Evolutionary conservation across 1,140 invertebrate genomes (phyloP).

Genomic region (Trinorchestia longiramus): DNA sequence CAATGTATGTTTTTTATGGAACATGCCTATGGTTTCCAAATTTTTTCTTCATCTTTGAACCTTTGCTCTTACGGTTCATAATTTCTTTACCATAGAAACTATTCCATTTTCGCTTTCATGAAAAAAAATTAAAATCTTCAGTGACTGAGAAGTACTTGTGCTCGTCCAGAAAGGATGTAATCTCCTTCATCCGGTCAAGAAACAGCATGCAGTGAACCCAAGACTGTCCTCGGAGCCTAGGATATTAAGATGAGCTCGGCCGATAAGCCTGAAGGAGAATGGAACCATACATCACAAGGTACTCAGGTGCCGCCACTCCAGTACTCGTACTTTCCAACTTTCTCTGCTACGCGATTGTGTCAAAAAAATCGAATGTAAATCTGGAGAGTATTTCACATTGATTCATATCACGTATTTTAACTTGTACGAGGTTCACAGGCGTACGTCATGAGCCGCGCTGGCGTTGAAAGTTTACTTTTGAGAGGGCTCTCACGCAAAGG

Average conservation of each 20-base stretch:
- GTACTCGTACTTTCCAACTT: neutral
- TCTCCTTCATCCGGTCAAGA: neutral
- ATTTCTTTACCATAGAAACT: neutral
- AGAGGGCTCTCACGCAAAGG: neutral
- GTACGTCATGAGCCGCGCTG: too few relatives aligned
- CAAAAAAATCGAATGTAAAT: neutral
- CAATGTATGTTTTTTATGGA: too few relatives aligned
- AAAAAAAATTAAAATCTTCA: neutral
- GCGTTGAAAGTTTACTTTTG: neutral
- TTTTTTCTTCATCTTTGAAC: too few relatives aligned
- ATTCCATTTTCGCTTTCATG: neutral
- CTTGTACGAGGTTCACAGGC: neutral
- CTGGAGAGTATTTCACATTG: neutral
- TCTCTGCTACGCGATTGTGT: neutral
- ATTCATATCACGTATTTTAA: neutral
- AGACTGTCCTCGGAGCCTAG: neutral
- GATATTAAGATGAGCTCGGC: conserved; percentile 20
- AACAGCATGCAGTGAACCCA: neutral
- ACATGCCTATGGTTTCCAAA: too few relatives aligned
- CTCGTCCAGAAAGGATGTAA: neutral
- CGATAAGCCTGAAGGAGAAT: conserved; percentile 26
- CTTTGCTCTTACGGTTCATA: too few relatives aligned
- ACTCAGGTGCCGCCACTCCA: neutral
- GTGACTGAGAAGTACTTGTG: neutral
- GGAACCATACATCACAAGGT: neutral